Conservation (phyloP, 2,888 invertebrate genomes). For the Drosophila pseudotakahashii region DNA sequence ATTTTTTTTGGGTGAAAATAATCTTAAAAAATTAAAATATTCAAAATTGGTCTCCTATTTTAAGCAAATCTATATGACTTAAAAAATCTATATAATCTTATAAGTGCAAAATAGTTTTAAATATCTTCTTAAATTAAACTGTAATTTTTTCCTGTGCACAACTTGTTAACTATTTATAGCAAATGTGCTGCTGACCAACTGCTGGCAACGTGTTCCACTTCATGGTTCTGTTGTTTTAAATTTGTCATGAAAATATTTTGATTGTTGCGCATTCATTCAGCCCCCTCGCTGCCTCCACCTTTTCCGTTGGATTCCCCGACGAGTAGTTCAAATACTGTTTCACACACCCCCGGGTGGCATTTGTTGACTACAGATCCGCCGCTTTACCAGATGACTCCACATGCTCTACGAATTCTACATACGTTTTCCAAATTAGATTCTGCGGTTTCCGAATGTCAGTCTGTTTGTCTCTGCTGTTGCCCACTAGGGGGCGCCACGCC, state of each 20-base stretch:
- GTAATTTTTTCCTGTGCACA: conserved; percentile 12
- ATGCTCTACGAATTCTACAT: conserved; percentile 50
- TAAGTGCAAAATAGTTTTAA: too few species aligned
- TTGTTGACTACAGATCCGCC: conserved; percentile 26
- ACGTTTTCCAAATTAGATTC: conserved; percentile 71
- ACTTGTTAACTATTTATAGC: conserved; percentile 7
- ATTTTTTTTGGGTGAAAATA: too few species aligned
- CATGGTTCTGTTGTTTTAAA: conserved; percentile 77
- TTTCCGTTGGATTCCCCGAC: conserved; percentile 11
- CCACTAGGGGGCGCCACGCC: conserved; percentile 18
- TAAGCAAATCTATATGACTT: too few species aligned
- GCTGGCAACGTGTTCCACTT: conserved; percentile 71
- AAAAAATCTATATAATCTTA: too few species aligned
- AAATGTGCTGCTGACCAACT: conserved; percentile 22
- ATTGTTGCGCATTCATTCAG: conserved; percentile 60
- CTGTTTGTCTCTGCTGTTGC: background rate
- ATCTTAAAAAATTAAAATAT: too few species aligned
- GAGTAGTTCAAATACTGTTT: conserved; percentile 44
- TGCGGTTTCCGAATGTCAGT: conserved; percentile 57
- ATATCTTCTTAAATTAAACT: too few species aligned
- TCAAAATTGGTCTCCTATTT: too few species aligned
- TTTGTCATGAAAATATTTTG: conserved; percentile 81
- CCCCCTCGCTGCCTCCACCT: conserved; percentile 2
- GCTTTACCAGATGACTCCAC: conserved; percentile 52
- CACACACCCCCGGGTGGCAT: conserved; percentile 34